Base-by-base conservation (phyloP, 2,888 invertebrate genomes). In the Melanchra persicariae region DNA sequence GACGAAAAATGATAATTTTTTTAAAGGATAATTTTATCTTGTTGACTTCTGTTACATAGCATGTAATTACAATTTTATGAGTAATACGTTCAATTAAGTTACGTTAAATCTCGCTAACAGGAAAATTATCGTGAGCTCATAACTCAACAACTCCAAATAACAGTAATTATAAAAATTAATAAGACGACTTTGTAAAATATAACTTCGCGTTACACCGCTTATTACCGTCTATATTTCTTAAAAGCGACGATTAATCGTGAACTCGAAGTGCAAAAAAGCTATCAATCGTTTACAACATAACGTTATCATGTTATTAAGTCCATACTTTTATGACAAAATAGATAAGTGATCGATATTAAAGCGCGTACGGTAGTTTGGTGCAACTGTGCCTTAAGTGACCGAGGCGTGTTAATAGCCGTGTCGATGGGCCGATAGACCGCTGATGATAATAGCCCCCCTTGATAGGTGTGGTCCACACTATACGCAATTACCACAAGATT, bases 391-490 rank as follows among this genome's bases (percentile, higher is more conserved):
- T 86, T 86, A 86, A 86, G 63, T 70, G 40, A 74, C 62, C 64
- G 72, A 73, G 80, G 84, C 77, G 88, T 87, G 89, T 90, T 92
- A 92, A 92, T 92, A 88, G 88, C 85, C 83, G 84, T 87, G 88
- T 87, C 89, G 88, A 89, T 89, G 85, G 79, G 77, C 80, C 84
- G 85, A 88, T 89, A 86, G 77, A 86, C 83, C 72, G 81, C 74
- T 82, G 81, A 88, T 86, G 85, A 85, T 89, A 88, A 88, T 87
- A 87, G 83, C 34, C 74, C 81, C 76, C 79, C 69, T 74, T 85
- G 83, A 87, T 87, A 88, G 91, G 91, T 91, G 91, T 91, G 91
- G 89, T 90, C 88, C 78, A 70, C 79, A 78, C 77, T 76, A 71
- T 58, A 77, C 72, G 82, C 77, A 88, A 88, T 89, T 87, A 90